A percentile compares a stretch with the other conserved stretches of the same genome.
phyloP scores from a whole-genome alignment of 2,113 vertebrate species.

The Marmota flaviventris region DNA sequence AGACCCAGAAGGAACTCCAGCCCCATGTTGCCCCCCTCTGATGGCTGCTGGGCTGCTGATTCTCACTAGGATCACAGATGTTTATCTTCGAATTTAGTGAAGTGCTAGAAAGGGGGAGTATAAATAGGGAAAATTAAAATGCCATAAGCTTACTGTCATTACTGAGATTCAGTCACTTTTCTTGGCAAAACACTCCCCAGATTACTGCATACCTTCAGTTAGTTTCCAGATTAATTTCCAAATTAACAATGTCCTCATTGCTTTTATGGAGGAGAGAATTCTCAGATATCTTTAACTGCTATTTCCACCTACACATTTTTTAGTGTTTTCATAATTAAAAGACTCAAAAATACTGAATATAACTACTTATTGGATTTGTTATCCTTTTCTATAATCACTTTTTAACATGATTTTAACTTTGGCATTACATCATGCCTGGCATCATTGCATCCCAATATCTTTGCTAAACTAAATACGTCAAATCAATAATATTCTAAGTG shows the following conservation, averaged over 20 bases:
- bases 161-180: background rate
- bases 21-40: background rate
- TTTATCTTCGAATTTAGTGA: background rate
- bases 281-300: background rate
- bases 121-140: background rate
- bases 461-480: background rate
- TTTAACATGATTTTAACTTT: slow-evolving; percentile 1
- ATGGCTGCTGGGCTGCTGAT: too few relatives aligned
- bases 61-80: background rate
- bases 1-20: background rate
- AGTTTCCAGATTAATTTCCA: background rate
- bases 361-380: background rate
- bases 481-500: background rate
- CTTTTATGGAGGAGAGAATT: background rate
- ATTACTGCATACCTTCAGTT: background rate
- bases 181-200: background rate
- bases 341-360: background rate
- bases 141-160: background rate
- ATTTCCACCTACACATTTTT: background rate
- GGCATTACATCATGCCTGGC: background rate
- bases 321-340: background rate
- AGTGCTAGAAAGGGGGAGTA: background rate
- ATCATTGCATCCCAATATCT: background rate
- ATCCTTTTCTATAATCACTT: background rate
- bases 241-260: background rate